Percentiles rank a stretch among this genome's conserved stretches.
These are phyloP conservation scores for Tachypleus tridentatus DNA, from an alignment of 1,140 invertebrate genomes.

Conservation along the genomic window DNA sequence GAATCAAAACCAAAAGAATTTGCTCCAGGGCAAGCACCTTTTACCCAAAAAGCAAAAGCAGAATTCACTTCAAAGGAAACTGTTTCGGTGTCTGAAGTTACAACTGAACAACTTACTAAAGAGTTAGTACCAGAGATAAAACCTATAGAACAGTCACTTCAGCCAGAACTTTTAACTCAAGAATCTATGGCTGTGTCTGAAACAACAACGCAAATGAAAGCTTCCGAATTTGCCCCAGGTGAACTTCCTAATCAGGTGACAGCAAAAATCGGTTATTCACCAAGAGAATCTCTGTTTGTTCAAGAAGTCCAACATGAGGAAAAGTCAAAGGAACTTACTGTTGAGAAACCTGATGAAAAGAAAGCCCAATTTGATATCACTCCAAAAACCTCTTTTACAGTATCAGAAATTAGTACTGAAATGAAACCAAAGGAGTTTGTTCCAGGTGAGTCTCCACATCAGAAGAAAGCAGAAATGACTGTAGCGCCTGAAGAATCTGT, in stretches of 20 bases:
- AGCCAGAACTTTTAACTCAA: neutral
- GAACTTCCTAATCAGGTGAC: conserved; percentile 18
- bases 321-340: conserved; percentile 7
- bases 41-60: conserved; percentile 10
- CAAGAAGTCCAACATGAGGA: conserved; percentile 15
- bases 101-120: conserved; percentile 7
- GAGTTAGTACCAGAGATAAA: conserved; percentile 9
- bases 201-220: conserved; percentile 10
- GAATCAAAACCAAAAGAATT: conserved; percentile 12
- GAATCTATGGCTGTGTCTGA: conserved; percentile 13
- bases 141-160: conserved; percentile 3
- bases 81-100: conserved; percentile 6
- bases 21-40: conserved; percentile 12
- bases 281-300: conserved; percentile 11
- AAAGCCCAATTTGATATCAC: conserved; percentile 11
- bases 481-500: conserved; percentile 13
- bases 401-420: neutral
- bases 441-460: conserved; percentile 6
- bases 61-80: conserved; percentile 14
- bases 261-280: conserved; percentile 11
- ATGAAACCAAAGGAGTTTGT: neutral
- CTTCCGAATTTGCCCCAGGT: conserved; percentile 19
- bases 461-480: conserved; percentile 13
- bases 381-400: neutral
- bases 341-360: conserved; percentile 12